phyloP scores from a whole-genome alignment of 2,888 invertebrate genomes.

The Sarcophaga carnaria region DNA sequence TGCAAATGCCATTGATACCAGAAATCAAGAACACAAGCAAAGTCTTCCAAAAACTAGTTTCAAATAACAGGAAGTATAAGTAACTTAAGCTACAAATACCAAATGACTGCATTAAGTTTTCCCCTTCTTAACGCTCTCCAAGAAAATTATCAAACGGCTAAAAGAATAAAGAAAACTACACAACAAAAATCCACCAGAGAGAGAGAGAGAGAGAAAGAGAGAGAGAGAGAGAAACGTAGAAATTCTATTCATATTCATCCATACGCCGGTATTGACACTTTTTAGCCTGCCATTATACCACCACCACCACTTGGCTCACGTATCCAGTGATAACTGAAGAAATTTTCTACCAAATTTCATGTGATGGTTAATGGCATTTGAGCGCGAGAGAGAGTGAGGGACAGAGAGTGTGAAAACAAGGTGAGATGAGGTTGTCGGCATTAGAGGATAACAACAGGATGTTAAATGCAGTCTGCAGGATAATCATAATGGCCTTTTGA shows the following conservation, averaged over 20 bases:
- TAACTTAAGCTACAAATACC: slow-evolving; percentile 53
- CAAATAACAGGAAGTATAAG: slow-evolving; percentile 57
- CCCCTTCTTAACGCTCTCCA: slow-evolving; percentile 4
- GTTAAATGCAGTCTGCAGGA: slow-evolving; percentile 69
- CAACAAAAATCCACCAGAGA: background rate
- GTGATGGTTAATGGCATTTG: background rate
- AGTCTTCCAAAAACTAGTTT: slow-evolving; percentile 6
- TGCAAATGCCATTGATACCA: background rate
- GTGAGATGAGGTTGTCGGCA: background rate
- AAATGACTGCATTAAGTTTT: slow-evolving; percentile 61
- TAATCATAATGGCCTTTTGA: slow-evolving; percentile 70
- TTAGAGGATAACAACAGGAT: slow-evolving; percentile 58
- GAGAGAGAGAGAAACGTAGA: background rate
- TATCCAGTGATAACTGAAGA: slow-evolving; percentile 65
- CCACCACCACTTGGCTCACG: slow-evolving; percentile 58
- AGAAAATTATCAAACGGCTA: background rate
- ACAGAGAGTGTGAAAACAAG: background rate
- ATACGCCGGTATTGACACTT: slow-evolving; percentile 59
- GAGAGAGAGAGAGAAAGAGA: background rate
- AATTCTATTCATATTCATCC: slow-evolving; percentile 57
- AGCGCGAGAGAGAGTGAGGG: background rate
- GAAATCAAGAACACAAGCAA: background rate
- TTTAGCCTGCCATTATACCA: slow-evolving; percentile 54
- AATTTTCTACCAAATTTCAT: slow-evolving; percentile 75
- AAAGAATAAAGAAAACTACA: background rate